Evolutionary conservation across 2,113 vertebrate species (phyloP), one percentile per base, ranked within the genome.

Genomic region (Calyptommatus sinebrachiatus): DNA sequence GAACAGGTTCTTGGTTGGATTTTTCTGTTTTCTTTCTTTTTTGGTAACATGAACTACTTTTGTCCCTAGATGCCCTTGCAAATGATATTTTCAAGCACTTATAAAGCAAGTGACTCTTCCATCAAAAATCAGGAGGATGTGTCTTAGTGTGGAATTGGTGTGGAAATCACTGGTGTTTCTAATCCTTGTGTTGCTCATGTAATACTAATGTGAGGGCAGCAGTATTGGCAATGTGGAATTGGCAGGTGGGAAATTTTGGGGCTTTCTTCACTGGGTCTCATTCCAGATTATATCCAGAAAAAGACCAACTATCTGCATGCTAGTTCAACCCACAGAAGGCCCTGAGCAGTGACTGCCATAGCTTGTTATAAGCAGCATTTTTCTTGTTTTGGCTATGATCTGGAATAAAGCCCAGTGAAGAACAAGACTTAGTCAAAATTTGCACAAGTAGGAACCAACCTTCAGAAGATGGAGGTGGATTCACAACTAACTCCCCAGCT

Each of bases 41-140:
- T 24, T 81, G 78, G 45, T 71, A 61, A 18, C 9, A 77, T 80
- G 45, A 31, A 60, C 31, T 81, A 76, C 78, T 75, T 85, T 71
- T 45, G 70, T 83, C 72, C 67, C 5, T 71, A 66, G 21, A 46
- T 57, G 48, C 22, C 21, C 4, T 5, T 80, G 29, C 9, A 57
- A 57, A 22, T 29, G 48, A 29, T 81, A 29, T 75, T 78, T 50
- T 61, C 41, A 29, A 69, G 45, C 10, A 57, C 65, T 41, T 22
- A 35, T 20, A 73, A 79, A 79, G 41, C 22, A 35, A n/a, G 21
- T 35, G 22, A 57, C 76, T 76, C 8, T 5, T 26, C 62, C 79
- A 0, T 11, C 26, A 24, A 41, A 7, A 61, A 76, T 67, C 76
- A 77, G 67, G 65, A 0, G 0, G 63, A 76, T 9, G 29, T 31